Evolutionary conservation across 2,797 vertebrate species (phyloP).

Genomic region (Kryptopterus vitreolus): DNA sequence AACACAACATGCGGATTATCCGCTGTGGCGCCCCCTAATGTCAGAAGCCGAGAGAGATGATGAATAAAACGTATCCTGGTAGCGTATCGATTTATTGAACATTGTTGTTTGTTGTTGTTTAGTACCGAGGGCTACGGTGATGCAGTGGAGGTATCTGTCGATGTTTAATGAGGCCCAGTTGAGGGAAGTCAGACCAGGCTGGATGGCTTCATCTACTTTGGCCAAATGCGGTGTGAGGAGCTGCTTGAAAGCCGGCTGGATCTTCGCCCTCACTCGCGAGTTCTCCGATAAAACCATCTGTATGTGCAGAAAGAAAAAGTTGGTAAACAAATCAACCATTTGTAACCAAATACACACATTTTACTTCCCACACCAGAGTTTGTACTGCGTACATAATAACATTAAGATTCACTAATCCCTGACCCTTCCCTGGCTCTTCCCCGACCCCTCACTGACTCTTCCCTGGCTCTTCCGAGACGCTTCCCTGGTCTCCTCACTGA

Average conservation of each 20-base stretch:
- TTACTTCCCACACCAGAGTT: too few species aligned
- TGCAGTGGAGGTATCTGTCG: slow-evolving; percentile 77
- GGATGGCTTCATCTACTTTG: slow-evolving; percentile 83
- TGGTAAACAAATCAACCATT: too few species aligned
- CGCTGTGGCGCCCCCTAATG: too few species aligned
- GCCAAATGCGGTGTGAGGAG: slow-evolving; percentile 79
- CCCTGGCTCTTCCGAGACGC: too few species aligned
- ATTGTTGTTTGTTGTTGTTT: background rate
- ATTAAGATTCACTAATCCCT: too few species aligned
- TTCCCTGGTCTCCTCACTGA: too few species aligned
- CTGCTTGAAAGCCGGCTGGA: slow-evolving; percentile 76
- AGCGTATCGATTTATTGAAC: background rate
- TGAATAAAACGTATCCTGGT: background rate
- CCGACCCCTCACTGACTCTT: too few species aligned
- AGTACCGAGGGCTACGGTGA: slow-evolving; percentile 82
- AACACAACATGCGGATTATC: too few species aligned
- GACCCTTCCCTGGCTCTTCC: too few species aligned
- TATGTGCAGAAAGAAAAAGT: slow-evolving; percentile 14
- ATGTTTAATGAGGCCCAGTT: slow-evolving; percentile 92
- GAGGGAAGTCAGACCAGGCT: slow-evolving; percentile 82
- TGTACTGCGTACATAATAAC: too few species aligned
- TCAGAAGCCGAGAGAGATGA: too few species aligned
- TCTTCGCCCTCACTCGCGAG: slow-evolving; percentile 84
- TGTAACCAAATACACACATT: too few species aligned
- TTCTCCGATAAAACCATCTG: slow-evolving; percentile 88